Base-by-base conservation (phyloP, 2,888 invertebrate genomes). In the Pterostichus niger region DNA sequence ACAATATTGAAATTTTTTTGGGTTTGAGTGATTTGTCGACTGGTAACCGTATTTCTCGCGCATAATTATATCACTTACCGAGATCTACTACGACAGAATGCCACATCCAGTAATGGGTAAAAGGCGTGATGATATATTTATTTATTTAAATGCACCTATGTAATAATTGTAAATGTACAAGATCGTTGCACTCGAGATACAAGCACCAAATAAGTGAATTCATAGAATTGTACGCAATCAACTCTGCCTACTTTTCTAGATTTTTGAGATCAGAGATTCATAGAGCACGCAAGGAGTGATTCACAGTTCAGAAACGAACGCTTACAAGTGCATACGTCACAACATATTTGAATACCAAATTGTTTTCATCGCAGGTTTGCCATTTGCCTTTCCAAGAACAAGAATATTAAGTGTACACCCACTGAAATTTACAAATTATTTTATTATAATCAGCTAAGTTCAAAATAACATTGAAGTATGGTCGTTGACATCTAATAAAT, bases 281-380 rank as follows among this genome's bases (percentile, higher is more conserved):
- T 35, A 33, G 68, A 40, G 3, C 13, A 64, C 33, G 64, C 35
- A 56, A 24, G 6, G 64, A 13, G 40, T 71, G 68, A 71, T 24
- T 71, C 68, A 71, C 68, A 71, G 44, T 71, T 71, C 68, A 44
- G 40, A 64, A 71, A 71, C 24, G 68, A 71, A 40, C 44, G 68
- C 68, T 71, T 71, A 71, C 68, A 31, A 71, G 17, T 40, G 44
- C 44, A 44, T 44, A 71, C 68, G 68, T 71, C 68, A 71, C 11
- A 11, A 44, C n/a, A 71, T 68, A 68, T 71, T 44, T 71, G 68
- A 71, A 71, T 71, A 71, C 40, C 68, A 71, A 71, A 71, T 71
- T 44, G 68, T 17, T 71, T 68, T 17, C 68, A 71, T 44, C 44
- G 44, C 64, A 6, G n/a, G 33, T 3, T 40, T 6, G 59, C 40